These are phyloP conservation scores for Nyctereutes procyonoides DNA, from an alignment of 2,113 vertebrate genomes.

Conservation along the genomic window DNA sequence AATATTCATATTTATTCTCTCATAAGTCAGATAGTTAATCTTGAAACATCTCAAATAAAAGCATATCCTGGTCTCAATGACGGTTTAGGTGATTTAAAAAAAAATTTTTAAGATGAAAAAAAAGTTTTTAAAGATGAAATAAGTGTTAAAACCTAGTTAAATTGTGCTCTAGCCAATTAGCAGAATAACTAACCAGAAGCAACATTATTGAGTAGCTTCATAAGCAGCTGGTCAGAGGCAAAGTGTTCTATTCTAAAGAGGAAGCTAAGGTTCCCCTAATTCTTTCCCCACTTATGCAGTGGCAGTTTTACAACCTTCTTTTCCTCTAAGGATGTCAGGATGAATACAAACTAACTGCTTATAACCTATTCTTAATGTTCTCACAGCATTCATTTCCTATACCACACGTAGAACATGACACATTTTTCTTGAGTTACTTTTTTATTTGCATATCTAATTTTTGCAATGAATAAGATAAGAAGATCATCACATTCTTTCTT, in stretches of 20 bases:
- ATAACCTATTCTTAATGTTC: not conserved
- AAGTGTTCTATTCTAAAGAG: not conserved
- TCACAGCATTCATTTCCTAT: not conserved
- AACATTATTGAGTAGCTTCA: not conserved
- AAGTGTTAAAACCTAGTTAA: constrained; percentile 31
- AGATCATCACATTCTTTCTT: not conserved
- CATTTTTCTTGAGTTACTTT: not conserved
- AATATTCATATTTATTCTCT: constrained; percentile 32
- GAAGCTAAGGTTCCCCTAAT: not conserved
- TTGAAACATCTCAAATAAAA: constrained; percentile 41
- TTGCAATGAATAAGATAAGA: not conserved
- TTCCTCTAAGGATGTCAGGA: not conserved
- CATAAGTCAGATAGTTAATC: not conserved
- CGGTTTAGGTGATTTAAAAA: not conserved
- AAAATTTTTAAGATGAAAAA: not conserved
- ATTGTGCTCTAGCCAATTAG: not conserved
- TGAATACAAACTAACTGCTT: not conserved
- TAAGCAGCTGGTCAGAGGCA: not conserved
- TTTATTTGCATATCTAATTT: not conserved
- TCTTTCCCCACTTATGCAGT: not conserved
- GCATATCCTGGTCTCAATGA: not conserved
- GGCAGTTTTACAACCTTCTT: not conserved
- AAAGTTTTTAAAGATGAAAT: constrained; percentile 21
- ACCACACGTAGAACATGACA: not conserved
- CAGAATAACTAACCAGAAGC: constrained; percentile 37